Evolutionary conservation across 2,888 invertebrate species (phyloP).

Genomic region (Trichogramma dendrolimi): DNA sequence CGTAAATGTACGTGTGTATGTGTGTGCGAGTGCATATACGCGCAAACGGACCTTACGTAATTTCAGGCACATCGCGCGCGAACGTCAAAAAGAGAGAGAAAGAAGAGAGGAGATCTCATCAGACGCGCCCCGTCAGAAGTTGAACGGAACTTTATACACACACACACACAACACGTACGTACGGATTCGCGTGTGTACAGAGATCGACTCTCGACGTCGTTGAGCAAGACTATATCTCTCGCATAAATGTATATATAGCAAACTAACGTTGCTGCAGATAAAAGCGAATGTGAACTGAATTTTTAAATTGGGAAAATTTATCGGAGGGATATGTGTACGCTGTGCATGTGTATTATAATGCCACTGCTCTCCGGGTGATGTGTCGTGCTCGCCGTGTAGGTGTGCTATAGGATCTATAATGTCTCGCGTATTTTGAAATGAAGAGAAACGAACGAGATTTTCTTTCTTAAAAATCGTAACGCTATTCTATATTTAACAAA

Average conservation of each 20-base stretch:
- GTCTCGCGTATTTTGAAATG: background rate
- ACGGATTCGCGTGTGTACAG: too few relatives aligned
- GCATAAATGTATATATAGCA: too few relatives aligned
- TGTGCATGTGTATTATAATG: too few relatives aligned
- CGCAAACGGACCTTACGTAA: conserved; percentile 23
- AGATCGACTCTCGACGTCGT: too few relatives aligned
- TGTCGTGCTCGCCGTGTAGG: too few relatives aligned
- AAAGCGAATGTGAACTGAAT: background rate
- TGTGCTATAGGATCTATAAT: too few relatives aligned
- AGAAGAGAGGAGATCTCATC: conserved; percentile 3
- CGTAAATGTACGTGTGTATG: background rate
- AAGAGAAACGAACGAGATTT: background rate
- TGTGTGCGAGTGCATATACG: conserved; percentile 1
- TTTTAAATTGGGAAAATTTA: background rate
- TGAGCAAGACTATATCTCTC: too few relatives aligned
- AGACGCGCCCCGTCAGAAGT: conserved; percentile 4
- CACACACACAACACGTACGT: too few relatives aligned
- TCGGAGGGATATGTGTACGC: background rate
- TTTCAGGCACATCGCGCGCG: conserved; percentile 1
- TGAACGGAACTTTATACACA: background rate
- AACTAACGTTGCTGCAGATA: background rate
- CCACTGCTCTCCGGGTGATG: too few relatives aligned
- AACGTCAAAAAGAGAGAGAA: background rate
- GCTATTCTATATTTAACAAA: conserved; percentile 47
- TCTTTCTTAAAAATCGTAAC: conserved; percentile 44